Evolutionary conservation across 2,113 vertebrate genomes (phyloP), one percentile per base, ranked within the genome.

Genomic region (Grammomys surdaster): DNA sequence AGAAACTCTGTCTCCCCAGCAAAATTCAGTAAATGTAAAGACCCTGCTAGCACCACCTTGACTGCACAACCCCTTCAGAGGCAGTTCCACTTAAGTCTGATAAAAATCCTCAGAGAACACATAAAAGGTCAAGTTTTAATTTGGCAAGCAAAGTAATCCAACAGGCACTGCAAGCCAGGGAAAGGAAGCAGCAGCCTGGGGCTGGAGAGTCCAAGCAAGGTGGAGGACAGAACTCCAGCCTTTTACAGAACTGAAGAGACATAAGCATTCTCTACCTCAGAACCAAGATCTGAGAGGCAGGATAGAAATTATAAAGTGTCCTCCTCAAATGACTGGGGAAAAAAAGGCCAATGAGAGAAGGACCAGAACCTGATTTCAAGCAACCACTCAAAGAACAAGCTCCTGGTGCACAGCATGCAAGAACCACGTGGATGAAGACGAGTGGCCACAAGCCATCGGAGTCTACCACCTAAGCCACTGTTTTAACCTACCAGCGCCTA

Each of bases 81-180:
- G 46, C 86, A 97, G 88, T 92, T 97, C 75, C 92, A 97, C 89
- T 91, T 89, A 85, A 14, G 87, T 4, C 28, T 60, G n/a, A 92
- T 96, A 92, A n/a, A 91, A 58, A 97, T 89, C 85, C 95, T 97
- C 97, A 76, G 2, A 96, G 60, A 96, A 82, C 98, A 97, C 98
- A 91, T 90, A 96, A 98, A 97, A 95, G 48, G 58, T 98, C 97
- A 97, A 97, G 97, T 96, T 97, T 96, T 97, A 88, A 91, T 95
- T 95, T 98, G 97, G 97, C 97, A 98, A 78, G 70, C 96, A 97
- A 97, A 97, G 97, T 97, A 96, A 96, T 78, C 97, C n/a, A 95
- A 97, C 97, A 97, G 96, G 97, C 97, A 96, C 24, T 84, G 93
- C 97, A 95, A 95, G 90, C 92, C 84, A 28, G 58, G n/a, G 40